A percentile compares a stretch with the other conserved stretches of the same genome.
Evolutionary conservation across 1,140 invertebrate species (phyloP).

Genomic region (Drosophila rufa): DNA sequence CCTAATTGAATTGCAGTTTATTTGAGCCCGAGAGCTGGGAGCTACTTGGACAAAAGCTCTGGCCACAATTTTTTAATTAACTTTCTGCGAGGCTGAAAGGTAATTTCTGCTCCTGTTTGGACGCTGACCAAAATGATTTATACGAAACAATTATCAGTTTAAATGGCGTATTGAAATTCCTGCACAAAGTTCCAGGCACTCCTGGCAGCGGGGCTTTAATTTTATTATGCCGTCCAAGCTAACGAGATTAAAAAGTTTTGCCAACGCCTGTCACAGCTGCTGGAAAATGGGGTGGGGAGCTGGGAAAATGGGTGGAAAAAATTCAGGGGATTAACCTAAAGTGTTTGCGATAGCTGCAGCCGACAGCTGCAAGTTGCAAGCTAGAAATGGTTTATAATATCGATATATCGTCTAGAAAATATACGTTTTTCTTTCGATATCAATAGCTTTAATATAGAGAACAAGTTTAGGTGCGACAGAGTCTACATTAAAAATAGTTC

Average conservation of each 20-base stretch:
- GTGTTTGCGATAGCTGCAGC: conserved; percentile 67
- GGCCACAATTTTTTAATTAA: conserved; percentile 83
- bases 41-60: conserved; percentile 77
- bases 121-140: conserved; percentile 66
- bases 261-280: conserved; percentile 62
- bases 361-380: conserved; percentile 33
- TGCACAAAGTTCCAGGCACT: conserved; percentile 59
- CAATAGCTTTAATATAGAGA: no score
- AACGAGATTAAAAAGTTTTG: conserved; percentile 82
- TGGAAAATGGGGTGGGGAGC: conserved; percentile 2
- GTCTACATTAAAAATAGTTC: no score
- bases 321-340: conserved; percentile 33
- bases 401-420: background rate
- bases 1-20: conserved; percentile 83
- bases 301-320: conserved; percentile 8
- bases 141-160: conserved; percentile 80
- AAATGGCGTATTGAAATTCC: conserved; percentile 80
- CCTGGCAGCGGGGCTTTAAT: conserved; percentile 68
- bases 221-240: conserved; percentile 74
- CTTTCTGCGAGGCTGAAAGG: conserved; percentile 63
- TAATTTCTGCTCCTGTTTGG: conserved; percentile 45
- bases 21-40: conserved; percentile 48
- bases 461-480: no score
- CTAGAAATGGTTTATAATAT: conserved; percentile 17
- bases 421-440: background rate